Conservation (phyloP, 2,113 vertebrate genomes). For the Phalacrocorax pelagicus region DNA sequence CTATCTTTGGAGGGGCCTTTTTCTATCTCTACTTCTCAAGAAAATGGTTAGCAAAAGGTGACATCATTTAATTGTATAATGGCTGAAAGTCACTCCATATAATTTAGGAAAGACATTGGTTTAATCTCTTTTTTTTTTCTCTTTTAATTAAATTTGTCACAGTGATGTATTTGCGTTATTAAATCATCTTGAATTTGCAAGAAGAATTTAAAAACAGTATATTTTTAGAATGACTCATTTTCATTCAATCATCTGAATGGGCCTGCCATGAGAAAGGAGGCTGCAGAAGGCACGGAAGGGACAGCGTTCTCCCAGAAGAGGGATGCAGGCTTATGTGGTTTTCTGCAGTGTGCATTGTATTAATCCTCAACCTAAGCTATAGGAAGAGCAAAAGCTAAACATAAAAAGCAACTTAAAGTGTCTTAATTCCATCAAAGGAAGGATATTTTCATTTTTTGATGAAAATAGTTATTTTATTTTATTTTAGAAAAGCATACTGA, state of each 20-base stretch:
- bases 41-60: not conserved
- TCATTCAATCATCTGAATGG: not conserved
- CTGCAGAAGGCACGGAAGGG: not conserved
- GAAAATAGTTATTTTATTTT: not conserved
- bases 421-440: not conserved
- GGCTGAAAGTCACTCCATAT: not conserved
- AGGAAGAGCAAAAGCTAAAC: not conserved
- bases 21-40: not conserved
- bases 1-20: not conserved
- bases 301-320: not conserved
- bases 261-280: not conserved
- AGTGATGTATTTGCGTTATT: conserved; percentile 2
- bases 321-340: not conserved
- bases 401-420: not conserved
- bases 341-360: not conserved
- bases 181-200: conserved; percentile 5
- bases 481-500: not conserved
- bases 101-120: not conserved
- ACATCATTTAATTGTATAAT: not conserved
- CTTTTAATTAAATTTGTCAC: conserved; percentile 28
- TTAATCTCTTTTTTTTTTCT: not conserved
- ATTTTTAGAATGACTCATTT: conserved; percentile 32
- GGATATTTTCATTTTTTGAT: not conserved
- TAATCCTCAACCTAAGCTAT: not conserved
- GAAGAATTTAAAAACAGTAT: not conserved